These are phyloP conservation scores for Chelidonichthys spinosus DNA, from an alignment of 2,797 vertebrate species.

Conservation along the genomic window DNA sequence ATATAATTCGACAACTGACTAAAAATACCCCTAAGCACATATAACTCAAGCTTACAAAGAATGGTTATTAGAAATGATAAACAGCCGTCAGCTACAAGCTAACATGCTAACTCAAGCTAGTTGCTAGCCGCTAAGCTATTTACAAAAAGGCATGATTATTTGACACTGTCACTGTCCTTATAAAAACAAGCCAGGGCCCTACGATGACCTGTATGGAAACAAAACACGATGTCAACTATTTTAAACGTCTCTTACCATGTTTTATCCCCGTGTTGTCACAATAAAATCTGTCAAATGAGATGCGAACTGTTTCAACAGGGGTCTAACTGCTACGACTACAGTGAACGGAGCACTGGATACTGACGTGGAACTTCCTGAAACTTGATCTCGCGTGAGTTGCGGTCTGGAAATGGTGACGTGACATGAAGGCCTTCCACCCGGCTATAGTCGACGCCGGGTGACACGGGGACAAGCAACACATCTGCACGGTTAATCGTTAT, in stretches of 20 bases:
- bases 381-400: slow-evolving; percentile 65
- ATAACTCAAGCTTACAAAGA: background rate
- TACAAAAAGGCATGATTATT: slow-evolving; percentile 11
- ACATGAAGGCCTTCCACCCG: slow-evolving; percentile 12
- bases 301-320: slow-evolving; percentile 19
- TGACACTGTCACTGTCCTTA: slow-evolving; percentile 6
- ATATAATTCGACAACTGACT: background rate
- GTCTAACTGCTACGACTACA: slow-evolving; percentile 47
- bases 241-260: slow-evolving; percentile 74
- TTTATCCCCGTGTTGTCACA: slow-evolving; percentile 65
- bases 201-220: background rate
- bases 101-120: slow-evolving; percentile 53
- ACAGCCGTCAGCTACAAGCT: slow-evolving; percentile 6
- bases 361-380: slow-evolving; percentile 98
- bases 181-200: background rate
- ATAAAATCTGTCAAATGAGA: slow-evolving; percentile 49
- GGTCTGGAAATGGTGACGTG: slow-evolving; percentile 71
- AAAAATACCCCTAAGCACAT: background rate
- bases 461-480: background rate
- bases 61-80: background rate
- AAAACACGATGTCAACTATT: rapidly evolving
- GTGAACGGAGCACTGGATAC: slow-evolving; percentile 55
- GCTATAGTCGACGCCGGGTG: background rate
- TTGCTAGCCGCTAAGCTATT: slow-evolving; percentile 61
- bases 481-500: background rate